These are phyloP conservation scores for Eupeodes latifasciatus DNA, from an alignment of 2,888 invertebrate genomes.

Conservation along the genomic window DNA sequence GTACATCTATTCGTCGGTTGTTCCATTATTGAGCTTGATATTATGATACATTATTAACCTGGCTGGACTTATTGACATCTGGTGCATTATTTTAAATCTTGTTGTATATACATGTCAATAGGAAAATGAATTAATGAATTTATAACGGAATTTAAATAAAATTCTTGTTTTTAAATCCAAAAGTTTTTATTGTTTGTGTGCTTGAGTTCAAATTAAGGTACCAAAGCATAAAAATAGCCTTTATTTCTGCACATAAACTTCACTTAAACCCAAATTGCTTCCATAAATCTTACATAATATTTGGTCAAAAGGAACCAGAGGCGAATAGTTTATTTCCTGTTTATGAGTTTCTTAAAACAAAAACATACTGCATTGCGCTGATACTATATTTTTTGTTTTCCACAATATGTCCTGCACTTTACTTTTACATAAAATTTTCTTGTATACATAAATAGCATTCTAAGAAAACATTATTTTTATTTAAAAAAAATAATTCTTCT, in stretches of 20 bases:
- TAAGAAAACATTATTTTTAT: conserved; percentile 41
- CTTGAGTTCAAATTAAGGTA: too few relatives aligned
- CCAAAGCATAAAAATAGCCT: too few relatives aligned
- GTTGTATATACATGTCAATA: too few relatives aligned
- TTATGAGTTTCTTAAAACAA: conserved; percentile 12
- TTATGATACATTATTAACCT: too few relatives aligned
- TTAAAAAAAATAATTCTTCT: not conserved
- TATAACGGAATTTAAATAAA: too few relatives aligned
- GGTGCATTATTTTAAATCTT: too few relatives aligned
- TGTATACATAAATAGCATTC: not conserved
- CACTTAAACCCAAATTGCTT: not conserved
- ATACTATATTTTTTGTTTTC: conserved; percentile 21
- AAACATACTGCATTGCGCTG: conserved; percentile 51
- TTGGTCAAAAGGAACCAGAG: not conserved
- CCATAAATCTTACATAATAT: conserved; percentile 1
- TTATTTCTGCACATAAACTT: not conserved
- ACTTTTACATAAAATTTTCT: not conserved
- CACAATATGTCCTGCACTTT: conserved; percentile 40
- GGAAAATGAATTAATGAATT: too few relatives aligned
- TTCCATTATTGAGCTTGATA: too few relatives aligned
- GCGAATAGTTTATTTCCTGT: conserved; percentile 28
- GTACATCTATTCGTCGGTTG: too few relatives aligned
- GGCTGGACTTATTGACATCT: too few relatives aligned
- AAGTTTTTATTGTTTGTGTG: too few relatives aligned
- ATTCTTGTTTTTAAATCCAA: too few relatives aligned